Conservation (phyloP, 2,888 invertebrate genomes). For the Nowickia ferox region DNA sequence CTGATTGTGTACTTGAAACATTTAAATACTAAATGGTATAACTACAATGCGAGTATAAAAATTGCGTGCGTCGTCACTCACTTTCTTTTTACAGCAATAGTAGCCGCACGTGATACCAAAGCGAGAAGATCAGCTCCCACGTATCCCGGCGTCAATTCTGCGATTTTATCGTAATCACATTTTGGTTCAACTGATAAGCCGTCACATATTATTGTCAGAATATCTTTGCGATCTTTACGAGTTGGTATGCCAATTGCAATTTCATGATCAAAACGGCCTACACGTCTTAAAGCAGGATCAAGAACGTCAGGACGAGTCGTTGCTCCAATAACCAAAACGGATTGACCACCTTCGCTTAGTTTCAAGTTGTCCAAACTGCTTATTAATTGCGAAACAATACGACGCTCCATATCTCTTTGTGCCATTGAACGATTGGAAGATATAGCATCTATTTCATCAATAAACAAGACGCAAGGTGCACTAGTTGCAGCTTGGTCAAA, state of each 20-base stretch:
- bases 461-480: conserved; percentile 93
- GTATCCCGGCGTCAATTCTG: conserved; percentile 95
- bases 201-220: conserved; percentile 89
- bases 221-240: conserved; percentile 90
- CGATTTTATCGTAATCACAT: conserved; percentile 89
- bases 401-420: conserved; percentile 96
- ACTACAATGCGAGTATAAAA: neutral
- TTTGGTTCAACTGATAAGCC: conserved; percentile 88
- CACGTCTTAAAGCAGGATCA: conserved; percentile 95
- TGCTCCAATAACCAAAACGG: conserved; percentile 93
- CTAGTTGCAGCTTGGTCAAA: conserved; percentile 93
- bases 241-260: conserved; percentile 97
- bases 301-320: conserved; percentile 96
- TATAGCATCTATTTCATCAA: conserved; percentile 99
- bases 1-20: no score
- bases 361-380: conserved; percentile 91
- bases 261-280: conserved; percentile 97
- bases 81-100: conserved; percentile 90
- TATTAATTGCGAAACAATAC: conserved; percentile 96
- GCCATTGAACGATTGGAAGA: conserved; percentile 95
- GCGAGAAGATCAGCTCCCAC: conserved; percentile 97
- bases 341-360: conserved; percentile 80
- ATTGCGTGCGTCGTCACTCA: conserved; percentile 58
- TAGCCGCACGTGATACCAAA: conserved; percentile 93
- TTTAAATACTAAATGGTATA: no score